A percentile compares a stretch with the other conserved stretches of the same genome.
Evolutionary conservation across 2,888 invertebrate genomes (phyloP).

Genomic region (Nasonovia ribisnigri): DNA sequence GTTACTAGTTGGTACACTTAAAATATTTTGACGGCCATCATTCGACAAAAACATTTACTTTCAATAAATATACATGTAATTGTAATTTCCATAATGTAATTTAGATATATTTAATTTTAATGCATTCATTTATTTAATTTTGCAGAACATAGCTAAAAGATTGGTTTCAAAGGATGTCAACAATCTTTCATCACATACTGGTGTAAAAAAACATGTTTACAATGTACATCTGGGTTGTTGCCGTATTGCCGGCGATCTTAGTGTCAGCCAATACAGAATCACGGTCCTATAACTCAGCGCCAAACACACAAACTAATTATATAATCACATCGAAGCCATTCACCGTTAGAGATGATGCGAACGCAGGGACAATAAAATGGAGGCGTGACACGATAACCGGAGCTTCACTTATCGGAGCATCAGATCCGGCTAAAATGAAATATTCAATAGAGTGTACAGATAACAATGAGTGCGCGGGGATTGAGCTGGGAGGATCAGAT

Average conservation of each 20-base stretch:
- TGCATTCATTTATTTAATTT: neutral
- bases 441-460: slow-evolving; percentile 61
- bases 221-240: slow-evolving; percentile 41
- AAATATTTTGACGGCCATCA: neutral
- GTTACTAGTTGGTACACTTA: neutral
- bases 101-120: neutral
- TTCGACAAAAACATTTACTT: neutral
- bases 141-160: slow-evolving; percentile 22
- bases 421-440: slow-evolving; percentile 60
- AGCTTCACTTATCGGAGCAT: slow-evolving; percentile 52
- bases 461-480: slow-evolving; percentile 66
- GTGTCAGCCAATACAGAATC: slow-evolving; percentile 55
- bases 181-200: slow-evolving; percentile 13
- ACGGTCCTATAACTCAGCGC: slow-evolving; percentile 40
- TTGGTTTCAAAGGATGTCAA: slow-evolving; percentile 61
- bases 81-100: neutral
- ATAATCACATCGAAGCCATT: slow-evolving; percentile 66
- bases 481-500: slow-evolving; percentile 67
- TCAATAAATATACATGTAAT: neutral
- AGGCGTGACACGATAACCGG: slow-evolving; percentile 59
- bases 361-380: slow-evolving; percentile 59
- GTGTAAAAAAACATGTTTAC: slow-evolving; percentile 30
- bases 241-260: slow-evolving; percentile 26
- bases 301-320: slow-evolving; percentile 64
- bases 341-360: slow-evolving; percentile 62